Evolutionary conservation across 37 sponge, comb jelly and placozoan species (phyloP).

Genomic region (Theonella swinhoei): DNA sequence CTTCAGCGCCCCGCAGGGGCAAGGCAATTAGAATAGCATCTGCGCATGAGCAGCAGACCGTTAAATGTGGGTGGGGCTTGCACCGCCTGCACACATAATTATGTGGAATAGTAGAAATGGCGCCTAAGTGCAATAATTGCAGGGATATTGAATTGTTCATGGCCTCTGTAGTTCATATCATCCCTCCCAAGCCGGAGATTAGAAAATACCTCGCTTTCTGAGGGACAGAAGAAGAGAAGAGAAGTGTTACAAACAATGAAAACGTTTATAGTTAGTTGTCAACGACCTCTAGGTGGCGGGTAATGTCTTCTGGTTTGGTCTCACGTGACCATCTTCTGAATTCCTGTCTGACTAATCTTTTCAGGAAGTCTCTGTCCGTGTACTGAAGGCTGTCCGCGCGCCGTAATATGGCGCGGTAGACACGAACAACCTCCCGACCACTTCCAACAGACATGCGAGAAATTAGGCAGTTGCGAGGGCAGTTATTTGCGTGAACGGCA

Average conservation of each 20-base stretch:
- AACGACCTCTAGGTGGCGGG: constrained; percentile 51
- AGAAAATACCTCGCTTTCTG: constrained; percentile 61
- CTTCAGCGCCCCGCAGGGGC: no score
- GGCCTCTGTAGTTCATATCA: no score
- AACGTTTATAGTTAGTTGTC: neutral
- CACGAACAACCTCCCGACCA: constrained; percentile 6
- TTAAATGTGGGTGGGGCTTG: no score
- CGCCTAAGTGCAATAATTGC: no score
- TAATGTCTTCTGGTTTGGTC: neutral
- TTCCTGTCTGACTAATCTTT: constrained; percentile 31
- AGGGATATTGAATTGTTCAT: no score
- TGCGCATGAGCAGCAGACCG: no score
- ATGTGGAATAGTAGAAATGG: no score
- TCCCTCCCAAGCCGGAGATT: constrained; percentile 44
- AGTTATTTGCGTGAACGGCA: no score
- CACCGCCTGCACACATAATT: no score
- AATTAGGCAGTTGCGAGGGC: no score
- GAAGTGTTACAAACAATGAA: neutral
- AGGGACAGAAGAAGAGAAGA: neutral
- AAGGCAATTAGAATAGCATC: no score
- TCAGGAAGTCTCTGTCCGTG: constrained; percentile 51
- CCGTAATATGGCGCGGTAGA: constrained; percentile 46
- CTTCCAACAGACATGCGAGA: neutral
- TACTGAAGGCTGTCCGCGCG: constrained; percentile 7
- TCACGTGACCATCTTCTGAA: constrained; percentile 9